Evolutionary conservation across 2,797 vertebrate genomes (phyloP).

Genomic region (Falco berigora): DNA sequence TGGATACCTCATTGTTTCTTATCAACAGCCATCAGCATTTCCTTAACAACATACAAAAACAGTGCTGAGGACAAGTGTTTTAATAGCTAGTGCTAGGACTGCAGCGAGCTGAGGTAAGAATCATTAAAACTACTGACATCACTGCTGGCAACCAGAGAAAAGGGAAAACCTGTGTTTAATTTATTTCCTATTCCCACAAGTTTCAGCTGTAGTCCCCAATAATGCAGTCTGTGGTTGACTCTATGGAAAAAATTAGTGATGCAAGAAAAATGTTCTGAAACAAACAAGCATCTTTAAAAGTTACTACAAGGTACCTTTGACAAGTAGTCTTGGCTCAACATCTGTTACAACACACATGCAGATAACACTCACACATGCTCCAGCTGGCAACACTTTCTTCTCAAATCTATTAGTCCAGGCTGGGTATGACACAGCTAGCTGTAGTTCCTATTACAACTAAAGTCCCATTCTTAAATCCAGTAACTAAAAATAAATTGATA

Average conservation of each 20-base stretch:
- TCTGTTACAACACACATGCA: slow-evolving; percentile 46
- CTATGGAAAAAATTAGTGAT: slow-evolving; percentile 70
- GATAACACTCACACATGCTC: neutral
- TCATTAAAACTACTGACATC: slow-evolving; percentile 76
- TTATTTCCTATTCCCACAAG: slow-evolving; percentile 74
- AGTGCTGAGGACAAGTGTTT: slow-evolving; percentile 30
- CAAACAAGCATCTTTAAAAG: slow-evolving; percentile 53
- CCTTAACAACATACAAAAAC: slow-evolving; percentile 64
- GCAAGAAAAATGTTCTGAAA: slow-evolving; percentile 64
- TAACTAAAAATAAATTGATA: slow-evolving; percentile 1
- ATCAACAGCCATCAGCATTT: slow-evolving; percentile 69
- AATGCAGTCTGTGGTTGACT: slow-evolving; percentile 68
- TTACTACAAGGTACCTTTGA: slow-evolving; percentile 20
- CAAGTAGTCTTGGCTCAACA: slow-evolving; percentile 35
- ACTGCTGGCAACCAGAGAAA: slow-evolving; percentile 70
- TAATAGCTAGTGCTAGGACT: slow-evolving; percentile 1
- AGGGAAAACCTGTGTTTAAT: slow-evolving; percentile 81
- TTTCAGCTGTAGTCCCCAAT: slow-evolving; percentile 69
- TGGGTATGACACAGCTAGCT: neutral
- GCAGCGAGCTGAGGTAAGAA: slow-evolving; percentile 67
- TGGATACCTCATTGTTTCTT: slow-evolving; percentile 57
- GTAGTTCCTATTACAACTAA: neutral
- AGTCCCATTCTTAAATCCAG: slow-evolving; percentile 30
- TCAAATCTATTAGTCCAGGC: neutral
- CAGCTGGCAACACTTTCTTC: slow-evolving; percentile 16